Base-by-base conservation (phyloP, 64 coral and sea anemone species). In the Exaiptasia diaphana region DNA sequence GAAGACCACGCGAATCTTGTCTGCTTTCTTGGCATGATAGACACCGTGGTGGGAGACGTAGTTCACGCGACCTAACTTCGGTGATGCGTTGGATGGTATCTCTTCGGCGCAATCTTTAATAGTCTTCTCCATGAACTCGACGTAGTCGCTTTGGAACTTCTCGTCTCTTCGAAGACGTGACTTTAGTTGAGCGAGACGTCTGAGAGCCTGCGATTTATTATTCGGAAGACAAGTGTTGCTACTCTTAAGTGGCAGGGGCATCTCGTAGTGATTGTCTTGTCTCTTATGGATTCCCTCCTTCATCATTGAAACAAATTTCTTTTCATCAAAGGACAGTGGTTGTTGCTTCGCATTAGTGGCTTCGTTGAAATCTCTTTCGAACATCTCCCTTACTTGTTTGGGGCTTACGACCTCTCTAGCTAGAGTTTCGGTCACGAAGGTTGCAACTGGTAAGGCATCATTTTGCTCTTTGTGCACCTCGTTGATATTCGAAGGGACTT, bases 1-100 rank as follows among this genome's bases (percentile, higher is more conserved):
- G 39, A 80, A 80, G n/a, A 80, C 77, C 0, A 80, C 57, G 50
- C 57, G 77, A 36, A 80, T 80, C 56, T 80, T 29, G 56, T 80
- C 55, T 29, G n/a, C 38, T 38, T 80, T 80, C 20, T 44, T 60
- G 28, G 77, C 29, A 35, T 69, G 65, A 13, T 69, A 42, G 32
- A 69, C 65, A 4, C 28, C 38, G 39, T 55, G 54, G 37, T 81
- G 44, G 20, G 80, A 14, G 21, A 83, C 40, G 35, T 62, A 80
- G 55, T 60, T 60, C 0, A 80, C 23, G 0, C 59, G 25, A 10
- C 27, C 59, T 31, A 33, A 11, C 4, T 60, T 60, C 0, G n/a
- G 30, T 35, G 26, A 21, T 27, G 13, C 26, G n/a, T 77, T 21
- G 22, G 27, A 28, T 43, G 73, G 73, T 34, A 77, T 48, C 30